phyloP scores from a whole-genome alignment of 1,140 invertebrate species.

The Drosophila leontia region DNA sequence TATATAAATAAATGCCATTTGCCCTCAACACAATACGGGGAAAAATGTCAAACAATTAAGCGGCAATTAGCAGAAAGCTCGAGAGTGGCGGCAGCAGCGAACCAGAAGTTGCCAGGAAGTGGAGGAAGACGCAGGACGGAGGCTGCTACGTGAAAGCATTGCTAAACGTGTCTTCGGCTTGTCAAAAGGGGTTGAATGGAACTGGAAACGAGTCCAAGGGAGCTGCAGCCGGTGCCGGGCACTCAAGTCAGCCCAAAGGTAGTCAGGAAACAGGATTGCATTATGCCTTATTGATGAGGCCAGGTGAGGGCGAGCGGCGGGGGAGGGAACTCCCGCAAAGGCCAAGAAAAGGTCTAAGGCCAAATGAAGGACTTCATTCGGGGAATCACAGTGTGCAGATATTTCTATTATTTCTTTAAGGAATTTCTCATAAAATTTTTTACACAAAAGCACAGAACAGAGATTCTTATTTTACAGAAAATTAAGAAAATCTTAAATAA shows the following conservation, averaged over 20 bases:
- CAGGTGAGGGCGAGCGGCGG: background rate
- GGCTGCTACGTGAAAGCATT: conserved; percentile 59
- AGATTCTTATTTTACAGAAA: background rate
- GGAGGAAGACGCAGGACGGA: conserved; percentile 9
- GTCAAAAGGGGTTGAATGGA: conserved; percentile 36
- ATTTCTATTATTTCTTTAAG: background rate
- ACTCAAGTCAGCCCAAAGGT: conserved; percentile 30
- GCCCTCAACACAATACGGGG: conserved; percentile 41
- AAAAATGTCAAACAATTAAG: conserved; percentile 80
- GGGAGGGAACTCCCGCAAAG: background rate
- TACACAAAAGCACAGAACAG: background rate
- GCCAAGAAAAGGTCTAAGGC: background rate
- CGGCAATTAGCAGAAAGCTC: conserved; percentile 70
- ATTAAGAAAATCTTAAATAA: background rate
- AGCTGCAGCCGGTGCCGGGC: conserved; percentile 10
- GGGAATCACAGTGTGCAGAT: conserved; percentile 1
- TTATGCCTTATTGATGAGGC: conserved; percentile 70
- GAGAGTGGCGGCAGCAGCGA: conserved; percentile 29
- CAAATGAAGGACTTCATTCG: background rate
- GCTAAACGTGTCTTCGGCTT: conserved; percentile 76
- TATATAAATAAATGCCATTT: conserved; percentile 65
- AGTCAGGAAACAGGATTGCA: conserved; percentile 44
- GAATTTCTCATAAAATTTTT: background rate
- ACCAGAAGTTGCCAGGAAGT: conserved; percentile 8
- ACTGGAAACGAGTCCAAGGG: background rate